These are phyloP conservation scores for Neoascia interrupta DNA, from an alignment of 2,888 invertebrate species.

Conservation along the genomic window DNA sequence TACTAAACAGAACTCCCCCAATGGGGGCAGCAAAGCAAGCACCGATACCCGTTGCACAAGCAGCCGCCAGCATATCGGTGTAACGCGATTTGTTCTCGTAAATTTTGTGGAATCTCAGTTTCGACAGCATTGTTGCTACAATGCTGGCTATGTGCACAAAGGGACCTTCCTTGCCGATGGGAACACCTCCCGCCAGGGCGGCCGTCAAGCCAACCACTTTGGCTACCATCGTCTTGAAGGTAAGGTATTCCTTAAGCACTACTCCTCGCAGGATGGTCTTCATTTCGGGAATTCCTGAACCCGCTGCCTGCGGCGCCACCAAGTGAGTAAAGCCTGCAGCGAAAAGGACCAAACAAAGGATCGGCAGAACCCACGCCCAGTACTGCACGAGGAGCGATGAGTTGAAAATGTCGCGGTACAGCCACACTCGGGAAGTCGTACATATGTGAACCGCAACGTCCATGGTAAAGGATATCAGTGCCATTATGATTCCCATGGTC, in stretches of 20 bases:
- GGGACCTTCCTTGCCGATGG: conserved; percentile 99
- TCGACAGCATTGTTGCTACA: conserved; percentile 94
- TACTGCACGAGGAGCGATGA: conserved; percentile 92
- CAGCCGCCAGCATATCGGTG: conserved; percentile 98
- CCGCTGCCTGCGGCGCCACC: conserved; percentile 97
- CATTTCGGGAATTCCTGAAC: conserved; percentile 99
- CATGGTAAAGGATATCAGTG: conserved; percentile 95
- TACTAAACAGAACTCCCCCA: conserved; percentile 98
- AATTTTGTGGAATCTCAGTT: conserved; percentile 95
- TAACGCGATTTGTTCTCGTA: conserved; percentile 98
- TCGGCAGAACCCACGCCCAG: conserved; percentile 95
- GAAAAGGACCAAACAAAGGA: conserved; percentile 94
- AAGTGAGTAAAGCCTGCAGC: conserved; percentile 98
- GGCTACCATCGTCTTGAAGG: conserved; percentile 95
- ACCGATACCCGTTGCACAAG: conserved; percentile 97
- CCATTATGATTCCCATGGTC: conserved; percentile 95
- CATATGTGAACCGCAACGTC: conserved; percentile 95
- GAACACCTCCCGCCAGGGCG: conserved; percentile 96
- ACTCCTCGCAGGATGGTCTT: conserved; percentile 98
- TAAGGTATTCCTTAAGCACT: conserved; percentile 97
- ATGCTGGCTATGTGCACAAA: conserved; percentile 99
- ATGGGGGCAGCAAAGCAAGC: conserved; percentile 97
- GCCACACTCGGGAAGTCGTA: conserved; percentile 95
- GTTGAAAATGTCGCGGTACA: conserved; percentile 91
- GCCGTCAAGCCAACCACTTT: conserved; percentile 97